Percentiles rank a stretch among this genome's conserved stretches.
Evolutionary conservation across 2,888 invertebrate species (phyloP).

Genomic region (Epinotia brunnichana): DNA sequence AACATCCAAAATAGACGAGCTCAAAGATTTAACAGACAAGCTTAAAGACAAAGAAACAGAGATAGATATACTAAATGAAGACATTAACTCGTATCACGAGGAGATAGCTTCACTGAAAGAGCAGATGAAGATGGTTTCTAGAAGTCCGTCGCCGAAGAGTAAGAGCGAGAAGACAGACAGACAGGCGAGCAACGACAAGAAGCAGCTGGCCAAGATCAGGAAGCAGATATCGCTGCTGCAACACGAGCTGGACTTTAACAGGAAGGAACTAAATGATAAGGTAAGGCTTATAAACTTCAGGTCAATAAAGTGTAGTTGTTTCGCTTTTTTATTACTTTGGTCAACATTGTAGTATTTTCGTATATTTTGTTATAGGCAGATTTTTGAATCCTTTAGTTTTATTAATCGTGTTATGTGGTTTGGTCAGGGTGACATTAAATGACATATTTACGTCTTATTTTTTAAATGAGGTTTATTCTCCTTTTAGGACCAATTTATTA

Average conservation of each 20-base stretch:
- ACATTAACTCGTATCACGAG: slow-evolving; percentile 78
- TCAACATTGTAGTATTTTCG: too few species aligned
- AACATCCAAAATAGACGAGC: slow-evolving; percentile 71
- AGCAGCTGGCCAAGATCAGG: slow-evolving; percentile 82
- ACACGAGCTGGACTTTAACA: slow-evolving; percentile 76
- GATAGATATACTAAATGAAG: slow-evolving; percentile 81
- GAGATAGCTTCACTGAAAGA: slow-evolving; percentile 78
- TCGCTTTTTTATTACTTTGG: too few species aligned
- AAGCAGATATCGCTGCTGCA: slow-evolving; percentile 75
- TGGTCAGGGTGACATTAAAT: too few species aligned
- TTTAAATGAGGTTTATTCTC: too few species aligned
- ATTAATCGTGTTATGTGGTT: too few species aligned
- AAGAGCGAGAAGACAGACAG: slow-evolving; percentile 74
- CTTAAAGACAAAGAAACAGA: slow-evolving; percentile 82
- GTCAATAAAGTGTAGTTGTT: too few species aligned
- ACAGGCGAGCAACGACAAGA: slow-evolving; percentile 83
- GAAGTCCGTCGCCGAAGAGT: slow-evolving; percentile 84
- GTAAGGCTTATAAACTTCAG: too few species aligned
- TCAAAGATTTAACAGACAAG: slow-evolving; percentile 72
- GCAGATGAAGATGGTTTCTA: slow-evolving; percentile 75
- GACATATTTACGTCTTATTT: too few species aligned
- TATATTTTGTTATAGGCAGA: too few species aligned
- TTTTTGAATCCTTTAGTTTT: too few species aligned
- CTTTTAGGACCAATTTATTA: too few species aligned
- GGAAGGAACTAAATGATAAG: slow-evolving; percentile 80